A percentile compares a stretch with the other conserved stretches of the same genome.
Evolutionary conservation across 2,888 invertebrate genomes (phyloP).

Genomic region (Drosophila cyrtoloma): DNA sequence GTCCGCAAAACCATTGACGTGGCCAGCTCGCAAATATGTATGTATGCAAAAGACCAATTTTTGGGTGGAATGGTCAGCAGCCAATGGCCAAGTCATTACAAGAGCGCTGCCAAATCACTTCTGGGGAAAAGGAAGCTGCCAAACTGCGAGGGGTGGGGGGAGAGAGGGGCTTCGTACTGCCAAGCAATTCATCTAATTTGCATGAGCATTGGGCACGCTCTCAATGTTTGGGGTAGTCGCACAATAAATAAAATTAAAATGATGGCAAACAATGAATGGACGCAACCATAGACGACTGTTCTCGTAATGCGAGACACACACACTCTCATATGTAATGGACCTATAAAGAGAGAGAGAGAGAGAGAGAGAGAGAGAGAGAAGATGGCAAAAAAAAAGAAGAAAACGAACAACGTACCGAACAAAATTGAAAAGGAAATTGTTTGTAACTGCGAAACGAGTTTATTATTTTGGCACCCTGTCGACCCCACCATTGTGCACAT

Average conservation of each 20-base stretch:
- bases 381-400: slow-evolving; percentile 4
- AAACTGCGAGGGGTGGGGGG: slow-evolving; percentile 16
- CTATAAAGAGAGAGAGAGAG: slow-evolving; percentile 41
- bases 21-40: slow-evolving; percentile 74
- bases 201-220: slow-evolving; percentile 73
- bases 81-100: slow-evolving; percentile 83
- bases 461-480: slow-evolving; percentile 84
- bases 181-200: slow-evolving; percentile 85
- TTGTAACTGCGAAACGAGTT: slow-evolving; percentile 84
- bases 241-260: slow-evolving; percentile 86
- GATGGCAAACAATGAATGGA: slow-evolving; percentile 83
- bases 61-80: slow-evolving; percentile 29
- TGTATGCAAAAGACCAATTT: slow-evolving; percentile 47
- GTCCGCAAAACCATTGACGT: slow-evolving; percentile 85
- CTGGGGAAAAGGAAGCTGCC: slow-evolving; percentile 42
- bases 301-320: slow-evolving; percentile 79
- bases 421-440: slow-evolving; percentile 85
- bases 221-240: slow-evolving; percentile 72
- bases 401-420: slow-evolving; percentile 57
- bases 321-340: slow-evolving; percentile 83
- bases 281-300: slow-evolving; percentile 63
- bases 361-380: slow-evolving; percentile 8
- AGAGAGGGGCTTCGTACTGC: slow-evolving; percentile 38
- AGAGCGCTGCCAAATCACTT: slow-evolving; percentile 50
- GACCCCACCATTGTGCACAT: slow-evolving; percentile 18